phyloP scores from a whole-genome alignment of 2,797 vertebrate genomes.

The Podargus strigoides region DNA sequence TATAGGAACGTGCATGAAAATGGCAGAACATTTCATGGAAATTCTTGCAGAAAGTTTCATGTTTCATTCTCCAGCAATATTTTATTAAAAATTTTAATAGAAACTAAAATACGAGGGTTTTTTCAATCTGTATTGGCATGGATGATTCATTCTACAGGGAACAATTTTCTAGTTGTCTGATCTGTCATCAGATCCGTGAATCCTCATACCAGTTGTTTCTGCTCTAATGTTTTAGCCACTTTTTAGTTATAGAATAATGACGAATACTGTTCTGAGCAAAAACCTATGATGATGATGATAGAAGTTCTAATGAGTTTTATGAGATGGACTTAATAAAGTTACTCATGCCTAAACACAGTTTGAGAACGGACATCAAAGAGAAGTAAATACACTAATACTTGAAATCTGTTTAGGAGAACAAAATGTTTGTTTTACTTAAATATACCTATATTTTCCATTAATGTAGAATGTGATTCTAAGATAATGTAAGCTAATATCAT shows the following conservation, averaged over 20 bases:
- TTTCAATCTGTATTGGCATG: neutral
- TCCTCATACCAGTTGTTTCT: neutral
- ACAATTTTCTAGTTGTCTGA: neutral
- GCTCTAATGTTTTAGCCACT: neutral
- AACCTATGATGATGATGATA: neutral
- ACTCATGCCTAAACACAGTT: neutral
- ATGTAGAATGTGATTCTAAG: neutral
- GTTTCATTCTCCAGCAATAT: neutral
- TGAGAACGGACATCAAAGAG: neutral
- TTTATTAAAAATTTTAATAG: neutral
- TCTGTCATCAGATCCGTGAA: neutral
- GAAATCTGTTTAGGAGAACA: neutral
- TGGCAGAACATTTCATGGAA: neutral
- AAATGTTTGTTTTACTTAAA: neutral
- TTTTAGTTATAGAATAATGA: neutral
- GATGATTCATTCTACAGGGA: neutral
- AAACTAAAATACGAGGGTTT: neutral
- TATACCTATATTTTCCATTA: neutral
- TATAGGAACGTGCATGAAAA: neutral
- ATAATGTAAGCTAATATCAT: neutral
- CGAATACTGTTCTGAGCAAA: neutral
- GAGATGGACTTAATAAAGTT: neutral
- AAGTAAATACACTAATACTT: neutral
- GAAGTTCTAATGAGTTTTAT: neutral
- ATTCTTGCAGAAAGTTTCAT: neutral